Conservation (phyloP, 1,140 invertebrate species). For the Adoxophyes honmai region DNA sequence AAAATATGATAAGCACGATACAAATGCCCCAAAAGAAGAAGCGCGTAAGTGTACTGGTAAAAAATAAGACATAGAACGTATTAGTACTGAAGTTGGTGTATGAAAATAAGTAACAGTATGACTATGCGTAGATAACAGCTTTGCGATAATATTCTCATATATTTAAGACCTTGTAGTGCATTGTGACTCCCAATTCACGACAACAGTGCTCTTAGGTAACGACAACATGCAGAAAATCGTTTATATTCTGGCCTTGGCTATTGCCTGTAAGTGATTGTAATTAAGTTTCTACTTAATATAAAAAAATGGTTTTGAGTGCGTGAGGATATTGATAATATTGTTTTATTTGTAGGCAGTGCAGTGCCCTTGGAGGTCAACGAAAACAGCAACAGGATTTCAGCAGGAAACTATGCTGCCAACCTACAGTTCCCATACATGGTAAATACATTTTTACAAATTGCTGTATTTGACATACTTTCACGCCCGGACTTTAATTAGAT, state of each 20-base stretch:
- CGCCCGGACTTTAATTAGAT: too few species aligned
- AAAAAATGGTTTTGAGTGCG: background rate
- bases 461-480: too few species aligned
- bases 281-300: background rate
- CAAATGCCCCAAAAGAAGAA: too few species aligned
- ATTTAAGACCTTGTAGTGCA: background rate
- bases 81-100: too few species aligned
- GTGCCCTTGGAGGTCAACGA: background rate
- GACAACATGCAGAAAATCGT: background rate
- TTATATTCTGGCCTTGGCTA: background rate
- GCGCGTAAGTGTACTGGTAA: too few species aligned
- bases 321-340: background rate
- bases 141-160: background rate
- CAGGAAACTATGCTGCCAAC: background rate
- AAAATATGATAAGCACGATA: too few species aligned
- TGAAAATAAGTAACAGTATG: too few species aligned
- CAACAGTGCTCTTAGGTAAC: too few species aligned
- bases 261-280: constrained; percentile 5
- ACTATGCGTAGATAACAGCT: background rate
- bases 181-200: background rate
- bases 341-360: constrained; percentile 11
- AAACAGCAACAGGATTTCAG: background rate
- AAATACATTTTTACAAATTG: background rate
- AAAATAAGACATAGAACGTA: too few species aligned
- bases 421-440: background rate